phyloP scores from a whole-genome alignment of 2,797 vertebrate genomes.

The Hapalemur alaotrensis region DNA sequence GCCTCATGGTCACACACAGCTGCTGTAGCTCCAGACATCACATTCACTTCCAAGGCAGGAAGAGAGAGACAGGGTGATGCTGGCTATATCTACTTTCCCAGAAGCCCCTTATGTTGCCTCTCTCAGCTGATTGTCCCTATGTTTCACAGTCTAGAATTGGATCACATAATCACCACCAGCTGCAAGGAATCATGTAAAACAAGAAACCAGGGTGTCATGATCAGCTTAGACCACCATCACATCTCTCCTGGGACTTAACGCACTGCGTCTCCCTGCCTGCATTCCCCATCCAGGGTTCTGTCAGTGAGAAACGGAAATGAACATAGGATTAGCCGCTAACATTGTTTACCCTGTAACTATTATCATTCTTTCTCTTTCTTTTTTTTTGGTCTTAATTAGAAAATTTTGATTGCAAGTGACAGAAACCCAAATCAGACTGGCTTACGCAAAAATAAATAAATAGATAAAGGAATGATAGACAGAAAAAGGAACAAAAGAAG shows the following conservation, averaged over 20 bases:
- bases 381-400: not conserved
- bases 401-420: not conserved
- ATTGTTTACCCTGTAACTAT: not conserved
- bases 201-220: not conserved
- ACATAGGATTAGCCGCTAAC: not conserved
- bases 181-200: not conserved
- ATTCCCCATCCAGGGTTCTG: not conserved
- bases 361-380: not conserved
- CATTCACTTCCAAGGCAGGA: not conserved
- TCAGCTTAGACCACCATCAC: not conserved
- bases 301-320: not conserved
- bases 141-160: not conserved
- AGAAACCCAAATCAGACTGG: constrained; percentile 6
- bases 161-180: not conserved
- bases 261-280: not conserved
- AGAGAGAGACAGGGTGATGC: not conserved
- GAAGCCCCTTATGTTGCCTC: not conserved
- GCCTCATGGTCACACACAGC: not conserved
- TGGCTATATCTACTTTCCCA: not conserved
- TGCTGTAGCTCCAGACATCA: not conserved
- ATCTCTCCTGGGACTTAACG: not conserved
- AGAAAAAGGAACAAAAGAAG: not conserved
- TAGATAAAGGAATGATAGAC: not conserved
- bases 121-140: not conserved
- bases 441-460: not conserved